A percentile compares a stretch with the other conserved stretches of the same genome.
Evolutionary conservation across 2,797 vertebrate genomes (phyloP).

Genomic region (Alfaro cultratus): DNA sequence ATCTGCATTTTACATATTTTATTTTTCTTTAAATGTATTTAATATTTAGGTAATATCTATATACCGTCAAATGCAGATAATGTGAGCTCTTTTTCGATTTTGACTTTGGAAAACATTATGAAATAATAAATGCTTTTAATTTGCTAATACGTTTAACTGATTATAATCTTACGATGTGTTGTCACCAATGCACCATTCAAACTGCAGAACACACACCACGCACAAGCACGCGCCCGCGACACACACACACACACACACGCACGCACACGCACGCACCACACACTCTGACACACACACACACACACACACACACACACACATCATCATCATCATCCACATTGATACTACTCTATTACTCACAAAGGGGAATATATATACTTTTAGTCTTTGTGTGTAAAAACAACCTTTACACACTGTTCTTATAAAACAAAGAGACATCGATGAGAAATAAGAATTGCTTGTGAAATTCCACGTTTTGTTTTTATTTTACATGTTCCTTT

Average conservation of each 20-base stretch:
- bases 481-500: constrained; percentile 1
- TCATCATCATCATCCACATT: background rate
- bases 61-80: background rate
- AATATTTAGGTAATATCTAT: too few relatives aligned
- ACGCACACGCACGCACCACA: background rate
- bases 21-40: too few relatives aligned
- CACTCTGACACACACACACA: constrained; percentile 5
- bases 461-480: background rate
- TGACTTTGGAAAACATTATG: too few relatives aligned
- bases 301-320: constrained; percentile 12
- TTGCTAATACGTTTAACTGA: background rate
- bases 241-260: background rate
- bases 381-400: background rate
- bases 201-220: background rate
- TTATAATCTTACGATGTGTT: constrained; percentile 47
- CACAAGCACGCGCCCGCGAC: background rate
- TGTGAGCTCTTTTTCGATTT: background rate
- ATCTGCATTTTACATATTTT: background rate
- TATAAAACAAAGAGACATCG: background rate
- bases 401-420: background rate
- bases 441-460: background rate
- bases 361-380: background rate
- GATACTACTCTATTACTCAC: background rate
- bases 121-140: too few relatives aligned
- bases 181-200: constrained; percentile 53